Percentiles rank a stretch among this genome's conserved stretches.
phyloP scores from a whole-genome alignment of 2,888 invertebrate species.

The Carcina quercana region DNA sequence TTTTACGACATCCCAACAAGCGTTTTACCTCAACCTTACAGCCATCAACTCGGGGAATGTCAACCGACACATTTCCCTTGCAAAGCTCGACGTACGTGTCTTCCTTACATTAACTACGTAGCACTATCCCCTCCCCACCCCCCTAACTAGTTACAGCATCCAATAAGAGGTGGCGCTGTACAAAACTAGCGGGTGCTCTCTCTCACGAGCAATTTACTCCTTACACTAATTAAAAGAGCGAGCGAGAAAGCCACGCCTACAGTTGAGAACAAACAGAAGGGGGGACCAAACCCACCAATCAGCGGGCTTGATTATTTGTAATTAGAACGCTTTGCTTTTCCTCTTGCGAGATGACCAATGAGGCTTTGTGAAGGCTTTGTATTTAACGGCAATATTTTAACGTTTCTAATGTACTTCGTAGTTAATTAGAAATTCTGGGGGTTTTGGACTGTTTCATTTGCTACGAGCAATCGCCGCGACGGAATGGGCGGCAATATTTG shows the following conservation, averaged over 20 bases:
- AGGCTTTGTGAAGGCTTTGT: conserved; percentile 58
- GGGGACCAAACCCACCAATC: conserved; percentile 62
- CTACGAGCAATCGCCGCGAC: conserved; percentile 37
- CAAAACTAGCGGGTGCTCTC: conserved; percentile 58
- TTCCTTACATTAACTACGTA: conserved; percentile 69
- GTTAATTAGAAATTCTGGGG: conserved; percentile 48
- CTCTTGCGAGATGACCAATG: conserved; percentile 67
- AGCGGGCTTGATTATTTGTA: conserved; percentile 71
- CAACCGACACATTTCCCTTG: conserved; percentile 63
- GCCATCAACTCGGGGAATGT: conserved; percentile 58
- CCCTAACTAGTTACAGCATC: conserved; percentile 55
- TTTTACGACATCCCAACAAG: conserved; percentile 29
- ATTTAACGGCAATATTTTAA: conserved; percentile 50
- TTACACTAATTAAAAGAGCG: conserved; percentile 75
- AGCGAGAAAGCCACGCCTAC: conserved; percentile 66
- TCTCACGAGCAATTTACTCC: conserved; percentile 73
- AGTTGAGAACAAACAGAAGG: conserved; percentile 68
- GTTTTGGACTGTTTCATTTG: conserved; percentile 40
- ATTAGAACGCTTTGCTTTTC: conserved; percentile 68
- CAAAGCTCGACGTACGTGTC: conserved; percentile 64
- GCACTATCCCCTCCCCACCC: conserved; percentile 52
- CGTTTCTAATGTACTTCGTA: conserved; percentile 40
- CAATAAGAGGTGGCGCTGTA: conserved; percentile 68
- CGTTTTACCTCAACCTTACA: conserved; percentile 41
- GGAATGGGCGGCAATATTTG: conserved; percentile 38